Evolutionary conservation across 2,797 vertebrate species (phyloP), one percentile per base, ranked within the genome.

Genomic region (Neosilurus mollespiculum): DNA sequence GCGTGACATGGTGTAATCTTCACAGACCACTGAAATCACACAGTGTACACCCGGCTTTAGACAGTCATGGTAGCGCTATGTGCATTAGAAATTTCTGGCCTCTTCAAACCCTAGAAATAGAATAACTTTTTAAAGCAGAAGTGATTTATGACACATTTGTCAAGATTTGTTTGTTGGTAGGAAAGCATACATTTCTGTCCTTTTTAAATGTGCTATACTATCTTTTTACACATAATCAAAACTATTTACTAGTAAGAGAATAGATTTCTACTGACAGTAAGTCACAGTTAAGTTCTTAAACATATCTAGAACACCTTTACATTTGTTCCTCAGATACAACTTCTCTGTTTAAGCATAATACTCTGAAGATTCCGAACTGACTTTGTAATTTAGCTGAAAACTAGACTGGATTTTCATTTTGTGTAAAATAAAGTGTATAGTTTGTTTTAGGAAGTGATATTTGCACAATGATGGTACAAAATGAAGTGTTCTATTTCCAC

Each of bases 391-490:
- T 81, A 69, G 37, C 24, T 75, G 2, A 75, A 54, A 54, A 15
- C 30, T 73, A 26, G 77, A 34, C 20, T 26, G 59, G 37, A 22
- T 24, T 62, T 64, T 6, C 22, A 24, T 67, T 59, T 69, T 58
- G 65, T 80, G 76, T 62, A 49, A 16, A 51, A 26, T 64, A 16
- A 70, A 70, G 30, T 70, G 66, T 66, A 49, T 34, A 64, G 15
- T 43, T 81, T 10, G 56, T 73, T 24, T 79, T 85, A 78, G 37
- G 54, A 83, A 58, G 51, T 79, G 12, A 53, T 80, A 64, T 86
- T 86, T 87, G 88, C 88, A 87, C 84, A 88, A 78, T 61, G 77
- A 77, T 34, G 18, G 58, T 87, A 69, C 30, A 72, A 75, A 58
- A 86, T 70, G 78, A 87, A 78, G 53, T 62, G 69, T 80, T 77